Evolutionary conservation across 1,140 invertebrate species (phyloP).

Genomic region (Megalonaias nervosa): DNA sequence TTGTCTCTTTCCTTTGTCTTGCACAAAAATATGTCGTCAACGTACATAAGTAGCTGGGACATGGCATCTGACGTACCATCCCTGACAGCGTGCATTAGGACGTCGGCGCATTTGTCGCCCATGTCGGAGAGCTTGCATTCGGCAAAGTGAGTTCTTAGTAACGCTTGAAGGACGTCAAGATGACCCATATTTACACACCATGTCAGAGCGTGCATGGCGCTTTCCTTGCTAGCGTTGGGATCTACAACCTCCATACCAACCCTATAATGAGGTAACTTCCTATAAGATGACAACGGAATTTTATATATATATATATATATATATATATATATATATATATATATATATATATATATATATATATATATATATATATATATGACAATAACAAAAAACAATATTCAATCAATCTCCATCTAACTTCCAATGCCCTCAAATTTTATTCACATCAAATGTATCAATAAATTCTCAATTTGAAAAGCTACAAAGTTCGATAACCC

Average conservation of each 20-base stretch:
- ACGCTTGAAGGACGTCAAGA: background rate
- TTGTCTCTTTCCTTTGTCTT: background rate
- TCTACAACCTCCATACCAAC: constrained; percentile 13
- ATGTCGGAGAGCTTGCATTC: background rate
- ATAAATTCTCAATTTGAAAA: no score
- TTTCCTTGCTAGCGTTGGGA: background rate
- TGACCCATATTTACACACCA: constrained; percentile 14
- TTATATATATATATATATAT: no score
- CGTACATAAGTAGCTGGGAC: background rate
- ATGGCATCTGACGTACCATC: background rate
- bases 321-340: no score
- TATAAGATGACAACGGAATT: no score
- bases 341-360: no score
- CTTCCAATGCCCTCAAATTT: no score
- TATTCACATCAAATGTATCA: no score
- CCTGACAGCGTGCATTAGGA: background rate
- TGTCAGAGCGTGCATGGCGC: constrained; percentile 6
- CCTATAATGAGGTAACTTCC: no score
- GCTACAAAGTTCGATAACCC: no score
- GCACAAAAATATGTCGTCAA: background rate
- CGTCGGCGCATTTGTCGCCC: background rate
- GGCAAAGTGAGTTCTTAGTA: background rate
- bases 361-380: no score
- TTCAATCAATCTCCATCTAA: no score
- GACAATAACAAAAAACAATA: no score